Evolutionary conservation across 2,888 invertebrate genomes (phyloP).

Genomic region (Rhimphoctona megacephalus): DNA sequence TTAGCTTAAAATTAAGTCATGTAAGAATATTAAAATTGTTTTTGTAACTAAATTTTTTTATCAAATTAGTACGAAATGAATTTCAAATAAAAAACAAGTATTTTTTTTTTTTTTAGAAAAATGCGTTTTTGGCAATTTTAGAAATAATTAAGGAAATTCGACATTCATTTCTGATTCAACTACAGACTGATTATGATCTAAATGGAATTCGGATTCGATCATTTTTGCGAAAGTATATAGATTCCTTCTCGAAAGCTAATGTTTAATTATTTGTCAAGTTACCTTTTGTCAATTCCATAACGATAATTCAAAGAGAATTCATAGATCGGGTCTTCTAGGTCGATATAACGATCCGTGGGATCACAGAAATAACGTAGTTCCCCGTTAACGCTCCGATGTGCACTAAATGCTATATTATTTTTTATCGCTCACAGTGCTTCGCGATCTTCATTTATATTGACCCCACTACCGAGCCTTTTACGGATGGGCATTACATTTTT

Average conservation of each 20-base stretch:
- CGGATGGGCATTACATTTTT: not conserved
- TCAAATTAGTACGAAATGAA: not conserved
- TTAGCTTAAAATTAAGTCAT: not conserved
- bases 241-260: not conserved
- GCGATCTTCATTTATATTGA: constrained; percentile 12
- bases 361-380: constrained; percentile 14
- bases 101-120: not conserved
- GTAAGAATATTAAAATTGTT: too few species aligned
- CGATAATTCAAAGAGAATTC: not conserved
- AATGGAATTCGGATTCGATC: not conserved
- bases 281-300: constrained; percentile 38
- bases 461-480: constrained; percentile 33
- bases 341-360: not conserved
- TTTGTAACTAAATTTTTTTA: too few species aligned
- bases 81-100: not conserved
- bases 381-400: constrained; percentile 15
- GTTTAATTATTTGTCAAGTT: not conserved
- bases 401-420: constrained; percentile 28
- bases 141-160: not conserved
- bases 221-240: too few species aligned
- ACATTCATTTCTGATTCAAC: not conserved
- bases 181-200: not conserved
- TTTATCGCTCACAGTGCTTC: not conserved
- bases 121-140: not conserved
- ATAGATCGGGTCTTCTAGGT: not conserved